Evolutionary conservation across 2,113 vertebrate genomes (phyloP), one percentile per base, ranked within the genome.

Genomic region (Arenaria interpres): DNA sequence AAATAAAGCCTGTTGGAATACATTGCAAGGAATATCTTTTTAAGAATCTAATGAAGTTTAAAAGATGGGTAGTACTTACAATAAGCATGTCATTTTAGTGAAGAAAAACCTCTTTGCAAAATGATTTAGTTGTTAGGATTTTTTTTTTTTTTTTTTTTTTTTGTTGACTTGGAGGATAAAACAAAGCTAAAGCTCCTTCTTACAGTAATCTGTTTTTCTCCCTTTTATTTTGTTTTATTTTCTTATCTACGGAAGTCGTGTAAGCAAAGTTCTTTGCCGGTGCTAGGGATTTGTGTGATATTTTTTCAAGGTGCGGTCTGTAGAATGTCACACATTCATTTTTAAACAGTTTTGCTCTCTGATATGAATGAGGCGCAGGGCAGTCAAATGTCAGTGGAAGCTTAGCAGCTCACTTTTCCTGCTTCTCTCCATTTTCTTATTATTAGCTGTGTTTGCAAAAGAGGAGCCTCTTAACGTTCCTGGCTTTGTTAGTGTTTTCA

Each of bases 311-410:
- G 95, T 97, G 92, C 20, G 77, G 95, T 88, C 95, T 97, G 98
- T 71, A 94, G 98, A 98, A 98, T 98, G 97, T 97, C 98, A 98
- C 91, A 95, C 97, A 97, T 98, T 96, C 97, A 98, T 98, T 98
- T 98, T 98, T 98, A 98, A 98, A 97, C 92, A 96, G 73, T 96
- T 93, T 82, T 96, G 69, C 89, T 90, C 89, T 96, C 97, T 93
- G 96, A 96, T 97, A 95, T 48, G 67, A 98, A 95, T 92, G 97
- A 97, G 95, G 97, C 96, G 81, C 96, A 79, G 97, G 97, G 88
- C 86, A 96, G 89, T 60, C 79, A 98, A 98, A 98, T 98, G 96
- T 95, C 98, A 98, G 33, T 89, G 89, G 85, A 72, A 81, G 84
- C 96, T 95, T 76, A 98, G 90, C 69, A 94, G 86, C 90, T 96